phyloP scores from a whole-genome alignment of 2,797 vertebrate genomes.

The Esox lucius region DNA sequence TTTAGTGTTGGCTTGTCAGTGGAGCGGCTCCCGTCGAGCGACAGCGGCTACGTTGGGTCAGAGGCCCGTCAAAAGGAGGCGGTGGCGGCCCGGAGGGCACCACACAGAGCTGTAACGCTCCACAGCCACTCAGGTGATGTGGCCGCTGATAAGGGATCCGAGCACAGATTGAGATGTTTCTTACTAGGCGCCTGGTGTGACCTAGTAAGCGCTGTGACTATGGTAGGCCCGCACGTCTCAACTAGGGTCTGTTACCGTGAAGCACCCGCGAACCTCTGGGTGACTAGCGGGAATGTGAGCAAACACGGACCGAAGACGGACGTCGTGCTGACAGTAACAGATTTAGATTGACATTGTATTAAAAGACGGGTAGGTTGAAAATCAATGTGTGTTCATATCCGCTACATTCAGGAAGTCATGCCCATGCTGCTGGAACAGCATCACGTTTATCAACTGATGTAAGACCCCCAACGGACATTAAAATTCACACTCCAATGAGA shows the following conservation, averaged over 20 bases:
- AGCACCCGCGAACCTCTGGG: too few relatives aligned
- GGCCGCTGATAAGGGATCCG: slow-evolving; percentile 68
- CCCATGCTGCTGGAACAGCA: background rate
- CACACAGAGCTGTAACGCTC: slow-evolving; percentile 54
- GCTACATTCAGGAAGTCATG: background rate
- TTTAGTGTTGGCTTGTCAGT: slow-evolving; percentile 70
- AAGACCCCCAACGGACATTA: background rate
- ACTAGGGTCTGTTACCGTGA: background rate
- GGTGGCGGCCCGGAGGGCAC: slow-evolving; percentile 34
- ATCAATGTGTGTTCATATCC: background rate
- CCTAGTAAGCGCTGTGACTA: slow-evolving; percentile 34
- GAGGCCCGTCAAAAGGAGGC: slow-evolving; percentile 63
- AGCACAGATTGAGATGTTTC: slow-evolving; percentile 69
- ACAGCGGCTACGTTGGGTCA: slow-evolving; percentile 68
- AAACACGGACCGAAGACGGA: too few relatives aligned
- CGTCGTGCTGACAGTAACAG: too few relatives aligned
- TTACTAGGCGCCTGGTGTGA: slow-evolving; percentile 60
- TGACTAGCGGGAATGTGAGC: background rate
- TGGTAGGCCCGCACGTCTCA: slow-evolving; percentile 20
- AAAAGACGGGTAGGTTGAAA: background rate
- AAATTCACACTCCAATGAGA: background rate
- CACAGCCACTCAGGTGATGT: slow-evolving; percentile 63
- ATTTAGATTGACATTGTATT: too few relatives aligned
- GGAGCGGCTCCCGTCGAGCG: slow-evolving; percentile 50
- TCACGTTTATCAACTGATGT: background rate